These are phyloP conservation scores for Prionailurus viverrinus DNA, from an alignment of 2,113 vertebrate genomes.

Conservation along the genomic window DNA sequence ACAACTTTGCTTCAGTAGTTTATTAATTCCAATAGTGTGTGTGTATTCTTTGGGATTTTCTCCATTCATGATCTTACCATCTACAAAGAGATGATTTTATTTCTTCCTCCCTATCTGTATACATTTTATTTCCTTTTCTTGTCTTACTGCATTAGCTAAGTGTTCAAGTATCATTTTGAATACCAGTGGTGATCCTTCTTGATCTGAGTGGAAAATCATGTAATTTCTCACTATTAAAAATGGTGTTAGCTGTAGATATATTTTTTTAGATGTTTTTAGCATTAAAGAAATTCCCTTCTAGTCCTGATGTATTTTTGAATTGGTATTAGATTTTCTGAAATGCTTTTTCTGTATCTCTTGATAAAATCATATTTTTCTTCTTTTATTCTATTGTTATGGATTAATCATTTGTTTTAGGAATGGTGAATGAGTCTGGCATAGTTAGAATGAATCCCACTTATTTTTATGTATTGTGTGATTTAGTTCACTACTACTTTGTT, in stretches of 20 bases:
- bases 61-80: background rate
- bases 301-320: background rate
- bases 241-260: background rate
- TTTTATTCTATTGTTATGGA: background rate
- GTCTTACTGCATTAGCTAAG: background rate
- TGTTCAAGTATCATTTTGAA: background rate
- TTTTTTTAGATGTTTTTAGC: background rate
- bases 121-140: background rate
- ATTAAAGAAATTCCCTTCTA: background rate
- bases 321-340: background rate
- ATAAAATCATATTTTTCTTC: background rate
- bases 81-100: background rate
- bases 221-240: background rate
- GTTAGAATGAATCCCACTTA: background rate
- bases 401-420: background rate
- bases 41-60: background rate
- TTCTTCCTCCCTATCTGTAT: background rate
- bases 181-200: background rate
- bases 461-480: background rate
- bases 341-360: background rate
- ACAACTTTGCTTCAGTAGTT: background rate
- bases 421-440: background rate
- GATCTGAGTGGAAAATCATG: background rate
- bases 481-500: background rate
- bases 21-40: background rate